phyloP scores from a whole-genome alignment of 2,113 vertebrate genomes.

The Entomyzon cyanotis region DNA sequence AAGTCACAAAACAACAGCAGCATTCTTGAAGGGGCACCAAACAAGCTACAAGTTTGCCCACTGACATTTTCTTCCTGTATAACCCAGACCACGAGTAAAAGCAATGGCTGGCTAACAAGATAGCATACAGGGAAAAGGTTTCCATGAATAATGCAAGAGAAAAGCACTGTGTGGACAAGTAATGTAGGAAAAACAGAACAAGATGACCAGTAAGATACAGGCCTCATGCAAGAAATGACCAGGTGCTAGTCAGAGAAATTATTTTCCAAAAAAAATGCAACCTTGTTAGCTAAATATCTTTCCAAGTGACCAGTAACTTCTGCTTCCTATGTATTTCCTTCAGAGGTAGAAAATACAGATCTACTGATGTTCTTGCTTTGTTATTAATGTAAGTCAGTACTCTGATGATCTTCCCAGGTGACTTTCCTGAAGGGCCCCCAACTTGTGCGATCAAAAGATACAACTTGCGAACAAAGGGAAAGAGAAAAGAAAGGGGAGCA shows the following conservation, averaged over 20 bases:
- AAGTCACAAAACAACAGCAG: background rate
- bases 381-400: background rate
- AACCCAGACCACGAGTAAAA: conserved; percentile 39
- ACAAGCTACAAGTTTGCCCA: background rate
- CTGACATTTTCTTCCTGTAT: conserved; percentile 35
- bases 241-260: background rate
- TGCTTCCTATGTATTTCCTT: background rate
- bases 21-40: conserved; percentile 14
- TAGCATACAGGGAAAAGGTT: conserved; percentile 36
- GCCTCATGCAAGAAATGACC: background rate
- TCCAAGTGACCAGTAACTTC: background rate
- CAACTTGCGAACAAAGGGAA: background rate
- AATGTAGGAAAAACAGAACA: conserved; percentile 25
- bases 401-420: background rate
- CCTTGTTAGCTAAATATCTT: background rate
- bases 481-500: background rate
- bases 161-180: background rate
- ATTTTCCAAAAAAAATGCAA: background rate
- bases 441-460: background rate
- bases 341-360: background rate
- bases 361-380: background rate
- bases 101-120: conserved; percentile 52
- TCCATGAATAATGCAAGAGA: conserved; percentile 64
- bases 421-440: background rate
- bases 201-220: background rate